phyloP scores from a whole-genome alignment of 2,888 invertebrate species.

The Adelphocoris suturalis region DNA sequence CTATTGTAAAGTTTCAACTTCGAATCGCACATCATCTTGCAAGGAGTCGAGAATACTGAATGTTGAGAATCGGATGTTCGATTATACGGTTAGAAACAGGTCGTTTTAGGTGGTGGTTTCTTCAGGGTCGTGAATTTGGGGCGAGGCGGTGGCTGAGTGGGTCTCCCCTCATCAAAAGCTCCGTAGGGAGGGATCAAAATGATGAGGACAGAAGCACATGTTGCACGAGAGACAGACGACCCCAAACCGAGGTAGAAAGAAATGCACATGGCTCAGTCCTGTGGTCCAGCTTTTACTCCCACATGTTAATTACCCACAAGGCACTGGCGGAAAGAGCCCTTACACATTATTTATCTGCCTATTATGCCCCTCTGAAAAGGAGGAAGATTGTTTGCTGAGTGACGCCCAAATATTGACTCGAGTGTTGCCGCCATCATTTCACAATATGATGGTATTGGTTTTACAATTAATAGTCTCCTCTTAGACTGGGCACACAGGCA shows the following conservation, averaged over 20 bases:
- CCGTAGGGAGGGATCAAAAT: conserved; percentile 48
- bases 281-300: conserved; percentile 66
- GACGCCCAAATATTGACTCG: conserved; percentile 71
- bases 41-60: too few relatives aligned
- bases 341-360: conserved; percentile 72
- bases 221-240: conserved; percentile 43
- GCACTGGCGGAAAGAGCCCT: conserved; percentile 66
- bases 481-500: conserved; percentile 68
- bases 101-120: conserved; percentile 16
- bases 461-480: conserved; percentile 73
- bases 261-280: conserved; percentile 62
- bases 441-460: conserved; percentile 71
- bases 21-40: too few relatives aligned
- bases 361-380: conserved; percentile 69
- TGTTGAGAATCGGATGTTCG: neutral
- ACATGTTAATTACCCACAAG: conserved; percentile 71
- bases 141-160: neutral
- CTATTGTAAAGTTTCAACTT: too few relatives aligned
- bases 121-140: conserved; percentile 5
- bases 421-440: conserved; percentile 72
- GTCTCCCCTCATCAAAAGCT: conserved; percentile 53
- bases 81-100: neutral
- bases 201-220: conserved; percentile 61
- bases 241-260: conserved; percentile 49
- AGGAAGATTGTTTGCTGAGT: conserved; percentile 70